Evolutionary conservation across 2,113 vertebrate species (phyloP).

Genomic region (Tonatia bakeri): DNA sequence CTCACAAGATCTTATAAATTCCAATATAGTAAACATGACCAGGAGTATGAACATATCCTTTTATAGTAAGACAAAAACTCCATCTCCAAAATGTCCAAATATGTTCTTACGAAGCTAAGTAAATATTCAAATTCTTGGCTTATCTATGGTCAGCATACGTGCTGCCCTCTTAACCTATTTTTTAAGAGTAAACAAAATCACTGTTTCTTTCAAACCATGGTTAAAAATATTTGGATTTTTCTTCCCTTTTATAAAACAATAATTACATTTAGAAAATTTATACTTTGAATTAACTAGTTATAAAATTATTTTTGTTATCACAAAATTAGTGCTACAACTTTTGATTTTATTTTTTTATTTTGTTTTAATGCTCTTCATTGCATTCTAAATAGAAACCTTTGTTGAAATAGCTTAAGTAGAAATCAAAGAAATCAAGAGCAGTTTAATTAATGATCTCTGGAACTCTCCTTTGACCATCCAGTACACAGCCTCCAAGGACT

Average conservation of each 20-base stretch:
- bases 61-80: neutral
- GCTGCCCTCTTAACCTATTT: neutral
- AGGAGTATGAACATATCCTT: neutral
- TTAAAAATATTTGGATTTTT: neutral
- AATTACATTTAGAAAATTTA: neutral
- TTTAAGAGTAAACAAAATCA: neutral
- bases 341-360: neutral
- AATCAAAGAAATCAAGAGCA: neutral
- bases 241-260: neutral
- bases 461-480: neutral
- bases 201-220: neutral
- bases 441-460: neutral
- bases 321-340: conserved; percentile 2
- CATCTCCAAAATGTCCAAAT: neutral
- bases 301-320: neutral
- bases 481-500: neutral
- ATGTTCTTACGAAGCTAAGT: neutral
- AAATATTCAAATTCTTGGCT: neutral
- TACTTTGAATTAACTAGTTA: neutral
- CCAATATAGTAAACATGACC: neutral
- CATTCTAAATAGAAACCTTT: conserved; percentile 36
- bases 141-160: neutral
- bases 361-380: neutral
- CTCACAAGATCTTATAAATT: neutral
- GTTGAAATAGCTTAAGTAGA: neutral